Conservation (phyloP, 35 echinoderm and acorn worm species). For the Heliocidaris tuberculata region DNA sequence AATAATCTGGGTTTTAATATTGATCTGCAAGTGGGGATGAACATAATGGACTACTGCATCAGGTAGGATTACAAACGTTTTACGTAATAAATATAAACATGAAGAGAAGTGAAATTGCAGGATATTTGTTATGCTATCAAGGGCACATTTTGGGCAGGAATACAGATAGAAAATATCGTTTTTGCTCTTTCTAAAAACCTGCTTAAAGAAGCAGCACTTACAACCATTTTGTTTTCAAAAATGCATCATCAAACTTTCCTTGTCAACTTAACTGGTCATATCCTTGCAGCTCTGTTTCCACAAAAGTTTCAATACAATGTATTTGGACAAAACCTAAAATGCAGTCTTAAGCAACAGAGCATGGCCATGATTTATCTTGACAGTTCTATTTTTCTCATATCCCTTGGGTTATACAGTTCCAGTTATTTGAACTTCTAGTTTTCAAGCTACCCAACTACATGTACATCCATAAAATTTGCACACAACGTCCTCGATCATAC, state of each 20-base stretch:
- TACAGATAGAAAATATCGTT: background rate
- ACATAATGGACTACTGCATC: background rate
- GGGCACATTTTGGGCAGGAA: background rate
- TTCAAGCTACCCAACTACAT: background rate
- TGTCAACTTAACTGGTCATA: background rate
- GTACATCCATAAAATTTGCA: background rate
- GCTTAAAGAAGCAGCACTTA: background rate
- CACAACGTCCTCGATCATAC: background rate
- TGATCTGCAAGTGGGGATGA: background rate
- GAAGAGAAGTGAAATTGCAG: background rate
- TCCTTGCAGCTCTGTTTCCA: background rate
- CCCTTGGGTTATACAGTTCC: background rate
- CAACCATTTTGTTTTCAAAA: background rate
- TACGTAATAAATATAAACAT: background rate
- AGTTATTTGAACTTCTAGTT: background rate
- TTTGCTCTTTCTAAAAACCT: background rate
- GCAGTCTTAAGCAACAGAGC: background rate
- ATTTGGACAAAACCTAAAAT: background rate
- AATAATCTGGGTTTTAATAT: conserved; percentile 19
- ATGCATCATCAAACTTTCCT: background rate
- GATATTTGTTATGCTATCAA: background rate
- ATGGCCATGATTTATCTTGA: background rate
- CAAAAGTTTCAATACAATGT: background rate
- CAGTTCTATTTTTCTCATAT: background rate
- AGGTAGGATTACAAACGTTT: background rate